phyloP scores from a whole-genome alignment of 2,797 vertebrate species.

The Garrulus glandarius region DNA sequence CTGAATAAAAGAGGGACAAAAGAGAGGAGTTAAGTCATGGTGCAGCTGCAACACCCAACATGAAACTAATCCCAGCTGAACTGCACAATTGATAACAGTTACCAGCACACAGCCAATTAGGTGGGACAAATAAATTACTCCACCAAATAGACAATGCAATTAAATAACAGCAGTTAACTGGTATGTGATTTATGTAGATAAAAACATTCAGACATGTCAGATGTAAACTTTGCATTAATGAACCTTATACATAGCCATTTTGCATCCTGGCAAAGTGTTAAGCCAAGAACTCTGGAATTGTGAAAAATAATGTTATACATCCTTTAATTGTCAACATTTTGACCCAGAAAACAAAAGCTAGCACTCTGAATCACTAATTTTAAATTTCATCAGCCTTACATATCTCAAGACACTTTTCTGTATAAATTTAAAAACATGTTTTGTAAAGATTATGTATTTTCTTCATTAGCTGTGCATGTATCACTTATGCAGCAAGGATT shows the following conservation, averaged over 20 bases:
- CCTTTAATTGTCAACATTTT: not conserved
- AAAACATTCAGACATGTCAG: slow-evolving; percentile 73
- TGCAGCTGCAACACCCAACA: slow-evolving; percentile 66
- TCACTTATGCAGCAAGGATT: not conserved
- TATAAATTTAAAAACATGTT: not conserved
- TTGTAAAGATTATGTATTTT: not conserved
- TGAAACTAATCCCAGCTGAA: slow-evolving; percentile 67
- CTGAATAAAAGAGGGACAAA: slow-evolving; percentile 41
- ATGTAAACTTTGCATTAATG: slow-evolving; percentile 55
- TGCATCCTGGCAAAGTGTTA: not conserved
- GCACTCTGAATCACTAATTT: not conserved
- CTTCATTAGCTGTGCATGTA: not conserved
- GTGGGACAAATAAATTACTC: slow-evolving; percentile 83
- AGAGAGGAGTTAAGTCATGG: slow-evolving; percentile 15
- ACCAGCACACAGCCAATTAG: slow-evolving; percentile 75
- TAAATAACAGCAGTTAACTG: slow-evolving; percentile 91
- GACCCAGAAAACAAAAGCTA: not conserved
- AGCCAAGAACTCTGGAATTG: not conserved
- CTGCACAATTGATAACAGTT: slow-evolving; percentile 20
- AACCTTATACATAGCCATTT: not conserved
- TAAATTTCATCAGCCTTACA: not conserved
- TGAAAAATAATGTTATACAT: not conserved
- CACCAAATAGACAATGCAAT: slow-evolving; percentile 82
- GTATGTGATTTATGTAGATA: slow-evolving; percentile 80
- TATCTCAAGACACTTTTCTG: not conserved